phyloP scores from a whole-genome alignment of 2,888 invertebrate species.

The Plagiodera versicolora region DNA sequence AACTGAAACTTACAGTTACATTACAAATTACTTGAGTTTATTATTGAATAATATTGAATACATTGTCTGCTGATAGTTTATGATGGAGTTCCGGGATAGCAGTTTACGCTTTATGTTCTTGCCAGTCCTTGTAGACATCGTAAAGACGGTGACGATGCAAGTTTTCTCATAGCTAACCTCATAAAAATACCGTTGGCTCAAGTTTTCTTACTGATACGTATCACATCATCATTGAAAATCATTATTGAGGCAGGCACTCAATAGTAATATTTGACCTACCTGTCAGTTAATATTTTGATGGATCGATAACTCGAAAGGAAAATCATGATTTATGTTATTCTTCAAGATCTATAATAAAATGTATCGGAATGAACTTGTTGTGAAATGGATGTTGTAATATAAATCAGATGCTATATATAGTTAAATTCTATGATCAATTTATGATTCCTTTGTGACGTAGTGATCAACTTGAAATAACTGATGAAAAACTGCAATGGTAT shows the following conservation, averaged over 20 bases:
- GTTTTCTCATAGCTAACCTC: background rate
- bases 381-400: no score
- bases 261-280: background rate
- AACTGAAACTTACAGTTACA: no score
- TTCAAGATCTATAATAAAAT: background rate
- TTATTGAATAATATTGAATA: background rate
- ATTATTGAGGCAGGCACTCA: no score
- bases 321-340: background rate
- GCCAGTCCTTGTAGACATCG: slow-evolving; percentile 22
- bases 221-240: background rate
- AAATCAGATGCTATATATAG: no score
- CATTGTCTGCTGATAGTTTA: background rate
- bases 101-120: slow-evolving; percentile 8
- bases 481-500: no score
- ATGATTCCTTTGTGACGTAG: no score
- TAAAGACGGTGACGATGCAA: slow-evolving; percentile 20
- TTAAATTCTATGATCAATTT: no score
- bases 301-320: background rate
- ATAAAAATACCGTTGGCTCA: background rate
- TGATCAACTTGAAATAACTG: no score
- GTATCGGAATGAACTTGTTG: no score
- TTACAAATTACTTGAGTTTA: no score
- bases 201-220: background rate
- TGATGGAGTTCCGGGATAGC: background rate
- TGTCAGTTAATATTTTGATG: background rate